Evolutionary conservation across 2,113 vertebrate genomes (phyloP).

Genomic region (Phalacrocorax aristotelis): DNA sequence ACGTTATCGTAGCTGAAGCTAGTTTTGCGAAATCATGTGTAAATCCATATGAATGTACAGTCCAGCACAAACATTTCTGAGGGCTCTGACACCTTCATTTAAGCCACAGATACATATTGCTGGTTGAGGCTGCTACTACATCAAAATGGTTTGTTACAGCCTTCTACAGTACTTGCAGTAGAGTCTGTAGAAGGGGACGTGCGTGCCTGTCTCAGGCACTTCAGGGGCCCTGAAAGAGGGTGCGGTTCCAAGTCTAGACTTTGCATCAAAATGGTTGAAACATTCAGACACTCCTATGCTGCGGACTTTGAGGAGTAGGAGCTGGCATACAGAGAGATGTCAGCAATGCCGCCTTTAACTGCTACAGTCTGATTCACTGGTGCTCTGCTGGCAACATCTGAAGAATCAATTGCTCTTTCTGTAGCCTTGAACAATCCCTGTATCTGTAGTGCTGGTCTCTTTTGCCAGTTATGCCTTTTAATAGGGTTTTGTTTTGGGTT

Average conservation of each 20-base stretch:
- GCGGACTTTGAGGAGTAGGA: neutral
- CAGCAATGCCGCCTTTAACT: neutral
- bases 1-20: neutral
- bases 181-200: neutral
- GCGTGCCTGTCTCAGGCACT: fast-evolving
- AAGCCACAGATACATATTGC: neutral
- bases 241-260: neutral
- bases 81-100: neutral
- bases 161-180: neutral
- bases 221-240: neutral
- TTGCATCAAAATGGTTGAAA: neutral
- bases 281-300: neutral
- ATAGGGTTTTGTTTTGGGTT: no score
- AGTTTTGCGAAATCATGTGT: neutral
- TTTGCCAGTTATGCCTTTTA: neutral
- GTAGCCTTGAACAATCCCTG: neutral
- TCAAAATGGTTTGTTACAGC: neutral
- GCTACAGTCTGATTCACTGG: neutral
- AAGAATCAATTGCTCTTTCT: neutral
- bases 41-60: neutral
- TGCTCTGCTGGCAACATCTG: neutral
- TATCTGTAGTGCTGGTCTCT: neutral
- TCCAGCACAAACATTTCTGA: neutral
- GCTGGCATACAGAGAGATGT: neutral
- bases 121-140: neutral